Base-by-base conservation (phyloP, 2,113 vertebrate genomes). In the Aptenodytes forsteri region DNA sequence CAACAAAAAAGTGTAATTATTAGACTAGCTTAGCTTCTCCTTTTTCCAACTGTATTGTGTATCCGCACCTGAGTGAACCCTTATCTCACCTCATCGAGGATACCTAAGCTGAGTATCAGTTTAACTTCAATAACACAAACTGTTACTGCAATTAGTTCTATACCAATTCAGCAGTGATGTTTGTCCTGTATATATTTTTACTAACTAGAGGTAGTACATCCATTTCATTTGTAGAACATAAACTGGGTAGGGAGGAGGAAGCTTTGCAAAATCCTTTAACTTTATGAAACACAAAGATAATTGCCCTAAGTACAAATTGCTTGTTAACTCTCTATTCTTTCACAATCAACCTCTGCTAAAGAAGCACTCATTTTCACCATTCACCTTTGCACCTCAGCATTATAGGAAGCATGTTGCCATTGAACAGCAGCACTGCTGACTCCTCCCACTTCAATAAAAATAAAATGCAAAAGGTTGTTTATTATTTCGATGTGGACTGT, bases 1-100 rank as follows among this genome's bases (percentile, higher is more conserved):
- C 82, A 97, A 73, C 88, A 95, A 90, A 85, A 95, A 94, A 86
- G 78, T 65, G 93, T 90, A 94, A 97, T 94, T 87, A 90, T 91
- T 96, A 93, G 75, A 88, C 81, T 78, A 87, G 89, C 50, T 82
- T 64, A 89, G 79, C 84, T 73, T 93, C 70, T 91, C 38, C 87
- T 95, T 94, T 89, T 88, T 87, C 70, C 40, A 85, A 7, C 50
- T 87, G 95, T 73, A 96, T 93, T 88, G 79, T 94, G 81, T 89
- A 79, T 78, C 94, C 0, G 56, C 96, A 97, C 91, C 94, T 95
- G 92, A 95, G 75, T 54, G 93, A 97, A 96, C 80, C 54, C 61
- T 96, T 96, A 96, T 95, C 96, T 97, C 93, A 91, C 66, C 87
- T 92, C 89, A 94, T 94, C 58, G 8, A 94, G 83, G 87, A 95